Evolutionary conservation across 2,797 vertebrate genomes (phyloP).

Genomic region (Megaceryle alcyon): DNA sequence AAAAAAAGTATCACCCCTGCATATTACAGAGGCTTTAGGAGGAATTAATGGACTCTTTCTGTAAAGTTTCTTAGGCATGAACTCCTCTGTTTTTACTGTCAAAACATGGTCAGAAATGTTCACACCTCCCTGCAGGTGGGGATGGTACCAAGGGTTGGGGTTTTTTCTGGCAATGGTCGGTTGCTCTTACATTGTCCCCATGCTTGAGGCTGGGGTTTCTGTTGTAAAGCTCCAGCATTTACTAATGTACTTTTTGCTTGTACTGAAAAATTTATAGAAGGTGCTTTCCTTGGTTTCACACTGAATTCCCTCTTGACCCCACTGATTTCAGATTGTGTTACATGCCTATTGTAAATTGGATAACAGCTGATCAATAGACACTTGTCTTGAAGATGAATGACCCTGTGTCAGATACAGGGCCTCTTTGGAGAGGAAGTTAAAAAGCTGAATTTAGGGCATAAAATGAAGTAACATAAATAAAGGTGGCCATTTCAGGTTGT

Average conservation of each 20-base stretch:
- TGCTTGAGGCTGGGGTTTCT: neutral
- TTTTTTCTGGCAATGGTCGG: neutral
- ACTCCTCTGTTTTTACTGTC: neutral
- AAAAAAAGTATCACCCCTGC: neutral
- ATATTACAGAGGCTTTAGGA: neutral
- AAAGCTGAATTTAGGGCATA: neutral
- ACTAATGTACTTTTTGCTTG: neutral
- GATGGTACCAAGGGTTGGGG: too few species aligned
- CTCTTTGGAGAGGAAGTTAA: neutral
- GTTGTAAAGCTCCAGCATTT: neutral
- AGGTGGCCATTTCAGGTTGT: neutral
- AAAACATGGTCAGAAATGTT: neutral
- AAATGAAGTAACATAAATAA: neutral
- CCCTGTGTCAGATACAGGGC: neutral
- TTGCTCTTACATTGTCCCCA: neutral
- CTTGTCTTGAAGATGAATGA: conserved; percentile 42
- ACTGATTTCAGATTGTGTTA: neutral
- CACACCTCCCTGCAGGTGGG: neutral
- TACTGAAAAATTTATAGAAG: neutral
- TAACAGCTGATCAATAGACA: conserved; percentile 45
- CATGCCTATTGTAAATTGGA: neutral
- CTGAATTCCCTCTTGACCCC: neutral
- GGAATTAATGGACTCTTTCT: neutral
- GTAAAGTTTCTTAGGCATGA: neutral
- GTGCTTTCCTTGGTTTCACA: neutral